phyloP scores from a whole-genome alignment of 2,888 invertebrate genomes.

The Himalopsyche tibetana region DNA sequence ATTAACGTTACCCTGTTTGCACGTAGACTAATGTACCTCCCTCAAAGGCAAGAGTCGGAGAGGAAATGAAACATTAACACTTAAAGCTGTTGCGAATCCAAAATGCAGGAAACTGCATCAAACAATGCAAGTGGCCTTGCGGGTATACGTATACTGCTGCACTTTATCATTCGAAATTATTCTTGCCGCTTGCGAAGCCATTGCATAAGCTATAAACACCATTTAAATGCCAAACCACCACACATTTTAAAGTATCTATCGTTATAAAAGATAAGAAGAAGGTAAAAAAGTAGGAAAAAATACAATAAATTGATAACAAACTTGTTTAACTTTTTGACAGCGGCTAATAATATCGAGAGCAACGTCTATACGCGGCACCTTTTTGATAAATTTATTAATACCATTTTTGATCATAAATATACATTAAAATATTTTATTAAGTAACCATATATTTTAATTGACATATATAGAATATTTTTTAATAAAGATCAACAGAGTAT shows the following conservation, averaged over 20 bases:
- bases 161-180: slow-evolving; percentile 1
- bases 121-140: background rate
- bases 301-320: too few relatives aligned
- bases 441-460: too few relatives aligned
- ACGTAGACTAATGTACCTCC: background rate
- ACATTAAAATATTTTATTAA: too few relatives aligned
- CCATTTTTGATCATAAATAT: too few relatives aligned
- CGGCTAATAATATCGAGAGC: too few relatives aligned
- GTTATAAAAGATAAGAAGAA: too few relatives aligned
- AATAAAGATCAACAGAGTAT: too few relatives aligned
- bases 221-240: background rate
- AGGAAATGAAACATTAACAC: slow-evolving; percentile 34
- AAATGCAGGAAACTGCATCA: slow-evolving; percentile 14
- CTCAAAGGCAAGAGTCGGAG: slow-evolving; percentile 19
- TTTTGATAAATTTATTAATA: too few relatives aligned
- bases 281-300: too few relatives aligned
- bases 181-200: background rate
- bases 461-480: too few relatives aligned
- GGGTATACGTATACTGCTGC: background rate
- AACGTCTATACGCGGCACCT: too few relatives aligned
- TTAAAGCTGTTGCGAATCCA: slow-evolving; percentile 10
- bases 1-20: slow-evolving; percentile 9
- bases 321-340: too few relatives aligned
- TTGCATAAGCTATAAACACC: background rate
- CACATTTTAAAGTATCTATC: background rate